phyloP scores from a whole-genome alignment of 2,113 vertebrate species.

The Stomatorhinus ivindoensis region DNA sequence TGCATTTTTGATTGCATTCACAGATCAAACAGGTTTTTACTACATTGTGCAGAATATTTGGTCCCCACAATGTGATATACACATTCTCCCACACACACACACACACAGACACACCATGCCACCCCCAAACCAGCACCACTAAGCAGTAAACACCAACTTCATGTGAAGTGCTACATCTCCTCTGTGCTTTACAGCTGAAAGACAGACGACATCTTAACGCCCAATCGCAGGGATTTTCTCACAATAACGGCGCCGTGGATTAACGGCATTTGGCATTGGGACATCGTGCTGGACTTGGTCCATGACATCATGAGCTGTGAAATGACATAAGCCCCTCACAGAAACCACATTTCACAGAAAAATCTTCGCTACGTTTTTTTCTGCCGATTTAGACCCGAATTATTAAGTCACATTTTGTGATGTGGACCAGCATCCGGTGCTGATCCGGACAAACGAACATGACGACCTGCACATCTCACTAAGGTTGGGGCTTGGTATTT shows the following conservation, averaged over 20 bases:
- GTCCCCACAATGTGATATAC: too few species aligned
- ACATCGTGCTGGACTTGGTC: background rate
- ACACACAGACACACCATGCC: background rate
- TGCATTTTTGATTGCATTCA: too few species aligned
- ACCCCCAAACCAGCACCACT: background rate
- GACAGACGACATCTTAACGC: background rate
- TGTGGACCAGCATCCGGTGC: background rate
- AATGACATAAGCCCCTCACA: background rate
- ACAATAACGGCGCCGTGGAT: background rate
- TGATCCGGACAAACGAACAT: background rate
- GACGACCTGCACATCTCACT: background rate
- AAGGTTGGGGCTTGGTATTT: background rate
- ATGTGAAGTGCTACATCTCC: background rate
- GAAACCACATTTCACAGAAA: background rate
- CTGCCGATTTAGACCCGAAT: background rate
- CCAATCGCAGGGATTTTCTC: background rate
- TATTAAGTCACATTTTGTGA: background rate
- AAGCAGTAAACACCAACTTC: background rate
- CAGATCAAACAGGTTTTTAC: too few species aligned
- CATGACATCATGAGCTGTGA: conserved; percentile 10
- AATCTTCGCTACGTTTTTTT: background rate
- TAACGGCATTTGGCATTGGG: background rate
- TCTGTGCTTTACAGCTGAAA: background rate
- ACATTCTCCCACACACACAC: too few species aligned
- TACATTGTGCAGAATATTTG: too few species aligned